Evolutionary conservation across 2,113 vertebrate species (phyloP), one percentile per base, ranked within the genome.

Genomic region (Nyctereutes procyonoides): DNA sequence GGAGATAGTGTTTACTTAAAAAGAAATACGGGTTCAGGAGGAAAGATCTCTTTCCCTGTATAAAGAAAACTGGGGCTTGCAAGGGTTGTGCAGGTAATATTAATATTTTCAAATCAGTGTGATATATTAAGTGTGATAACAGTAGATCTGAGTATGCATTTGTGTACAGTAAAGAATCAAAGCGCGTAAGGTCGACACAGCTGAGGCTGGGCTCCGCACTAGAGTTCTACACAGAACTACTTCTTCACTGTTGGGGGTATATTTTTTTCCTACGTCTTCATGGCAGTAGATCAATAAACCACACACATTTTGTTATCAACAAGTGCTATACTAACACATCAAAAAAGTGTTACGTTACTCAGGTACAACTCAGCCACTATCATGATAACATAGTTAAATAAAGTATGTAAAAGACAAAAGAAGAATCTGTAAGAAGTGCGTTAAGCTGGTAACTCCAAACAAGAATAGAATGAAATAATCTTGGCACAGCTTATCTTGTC

Each of bases 401-500:
- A 43, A 6, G 7, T 74, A 63, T 67, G 85, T 85, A 90, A 53
- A 95, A 77, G 26, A 48, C 11, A 77, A 86, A 86, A 60, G 13
- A 90, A 90, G 24, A 38, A 51, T 71, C 95, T 95, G 62, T 5
- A 82, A 93, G n/a, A 94, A 86, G 63, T 55, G 55, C 79, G 43
- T n/a, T 35, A 81, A 95, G 55, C 60, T 85, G 56, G 48, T 81
- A 38, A 62, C 95, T 83, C 35, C 26, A 93, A 89, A 71, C 5
- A 67, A 24, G 9, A 88, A 77, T 86, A 56, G 74, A 96, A 90
- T 58, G 43, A 93, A 63, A 69, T 87, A 19, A 80, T 20, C 38
- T 62, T 2, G 2, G 53, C 51, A 26, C 15, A n/a, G 62, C 53
- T 82, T 93, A 32, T 65, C 38, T 83, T 96, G 87, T 62, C 55